Base-by-base conservation (phyloP, 2,113 vertebrate species). In the Turdus rufiventris region DNA sequence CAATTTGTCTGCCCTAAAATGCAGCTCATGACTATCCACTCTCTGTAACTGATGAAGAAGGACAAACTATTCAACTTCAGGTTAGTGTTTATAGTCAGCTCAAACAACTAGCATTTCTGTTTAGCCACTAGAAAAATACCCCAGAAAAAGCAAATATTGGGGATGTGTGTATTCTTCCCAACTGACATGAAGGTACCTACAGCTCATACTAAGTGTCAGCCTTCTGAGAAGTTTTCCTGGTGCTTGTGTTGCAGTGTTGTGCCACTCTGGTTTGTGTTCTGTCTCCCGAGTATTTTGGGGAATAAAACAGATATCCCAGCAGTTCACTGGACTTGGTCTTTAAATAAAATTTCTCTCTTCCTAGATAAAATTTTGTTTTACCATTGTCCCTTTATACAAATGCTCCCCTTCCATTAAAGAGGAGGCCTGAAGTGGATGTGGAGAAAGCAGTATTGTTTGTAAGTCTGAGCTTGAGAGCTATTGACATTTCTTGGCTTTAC, bases 1-100 rank as follows among this genome's bases (percentile, higher is more conserved):
- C 87, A 95, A 92, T 96, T 96, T 96, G 78, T 91, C 79, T 94
- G 66, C 63, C 88, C 80, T 92, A 92, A 94, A 96, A 94, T 11
- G 29, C 4, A 14, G 65, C 82, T 81, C 84, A 80, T 93, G 95
- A 91, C 91, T 80, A 42, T 91, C 68, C 60, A 33, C 47, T 82
- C 38, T 50, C 72, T 87, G 20, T 94, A 91, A 74, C 66, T 89
- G 93, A 88, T 87, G 63, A 81, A 53, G 76, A 85, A 84, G 88
- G 85, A 83, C 84, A 67, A 92, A 89, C 88, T 76, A 58, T 93
- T 86, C 53, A 92, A 0, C 66, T 91, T 70, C 61, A 76, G 47
- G 84, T 87, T 87, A 40, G 73, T 88, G 50, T 51, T 93, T 79
- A 18, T 84, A 53, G 67, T 57, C 48, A 91, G 56, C 75, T 85